phyloP scores from a whole-genome alignment of 2,113 vertebrate species.

The Ia io region DNA sequence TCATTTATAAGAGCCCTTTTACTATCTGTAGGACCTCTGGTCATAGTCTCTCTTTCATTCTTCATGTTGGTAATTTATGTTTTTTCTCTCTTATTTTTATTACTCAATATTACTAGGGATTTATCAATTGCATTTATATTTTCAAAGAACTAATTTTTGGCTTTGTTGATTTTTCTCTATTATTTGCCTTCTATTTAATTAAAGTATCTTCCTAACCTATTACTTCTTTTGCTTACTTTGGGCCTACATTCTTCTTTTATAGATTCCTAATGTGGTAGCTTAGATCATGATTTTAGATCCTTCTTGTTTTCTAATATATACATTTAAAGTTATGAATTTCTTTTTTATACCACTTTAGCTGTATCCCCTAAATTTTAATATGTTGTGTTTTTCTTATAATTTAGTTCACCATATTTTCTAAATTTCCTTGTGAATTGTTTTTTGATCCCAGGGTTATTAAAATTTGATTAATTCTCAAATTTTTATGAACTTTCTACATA shows the following conservation, averaged over 20 bases:
- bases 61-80: not conserved
- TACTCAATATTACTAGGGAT: not conserved
- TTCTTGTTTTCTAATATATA: slow-evolving; percentile 1
- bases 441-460: not conserved
- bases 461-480: not conserved
- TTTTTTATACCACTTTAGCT: not conserved
- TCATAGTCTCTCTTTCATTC: not conserved
- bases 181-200: not conserved
- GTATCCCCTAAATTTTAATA: not conserved
- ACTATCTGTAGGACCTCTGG: not conserved
- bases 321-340: not conserved
- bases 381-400: not conserved
- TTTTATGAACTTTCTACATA: not conserved
- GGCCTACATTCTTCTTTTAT: not conserved
- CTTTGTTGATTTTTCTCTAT: not conserved
- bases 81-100: not conserved
- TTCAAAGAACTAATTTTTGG: not conserved
- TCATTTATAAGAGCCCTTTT: not conserved
- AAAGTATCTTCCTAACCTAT: not conserved
- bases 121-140: not conserved
- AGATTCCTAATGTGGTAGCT: not conserved
- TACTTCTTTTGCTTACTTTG: not conserved
- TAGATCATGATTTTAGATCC: not conserved
- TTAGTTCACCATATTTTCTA: not conserved
- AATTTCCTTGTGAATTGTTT: not conserved